A percentile compares a stretch with the other conserved stretches of the same genome.
These are phyloP conservation scores for Hypomecis punctinalis DNA, from an alignment of 2,888 invertebrate species.

Conservation along the genomic window DNA sequence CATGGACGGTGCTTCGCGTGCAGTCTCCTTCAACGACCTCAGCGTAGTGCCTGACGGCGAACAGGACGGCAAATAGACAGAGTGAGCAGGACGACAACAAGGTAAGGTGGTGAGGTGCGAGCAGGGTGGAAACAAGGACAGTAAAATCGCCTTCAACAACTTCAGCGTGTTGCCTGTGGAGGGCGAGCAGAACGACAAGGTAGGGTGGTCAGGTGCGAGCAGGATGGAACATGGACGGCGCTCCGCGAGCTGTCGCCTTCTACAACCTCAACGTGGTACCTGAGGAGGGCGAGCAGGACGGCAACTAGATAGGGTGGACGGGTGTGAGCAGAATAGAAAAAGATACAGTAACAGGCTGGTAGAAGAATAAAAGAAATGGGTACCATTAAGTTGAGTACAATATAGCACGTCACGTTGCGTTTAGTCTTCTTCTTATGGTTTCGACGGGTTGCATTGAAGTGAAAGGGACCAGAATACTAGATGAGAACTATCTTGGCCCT, in stretches of 20 bases:
- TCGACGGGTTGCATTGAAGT: no score
- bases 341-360: conserved; percentile 37
- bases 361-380: no score
- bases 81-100: conserved; percentile 60
- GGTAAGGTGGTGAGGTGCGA: no score
- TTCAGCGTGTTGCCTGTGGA: conserved; percentile 92
- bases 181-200: conserved; percentile 68
- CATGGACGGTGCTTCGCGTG: conserved; percentile 66
- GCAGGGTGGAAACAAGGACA: no score
- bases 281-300: conserved; percentile 86
- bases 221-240: conserved; percentile 65
- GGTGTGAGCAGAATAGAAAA: conserved; percentile 48
- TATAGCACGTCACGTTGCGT: no score
- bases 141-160: conserved; percentile 87
- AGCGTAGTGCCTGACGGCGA: conserved; percentile 90
- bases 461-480: no score
- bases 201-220: no score
- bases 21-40: conserved; percentile 88
- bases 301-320: conserved; percentile 38
- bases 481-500: no score
- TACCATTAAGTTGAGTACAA: no score
- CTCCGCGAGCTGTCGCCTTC: conserved; percentile 82
- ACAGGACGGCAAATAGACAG: conserved; percentile 65
- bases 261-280: conserved; percentile 91
- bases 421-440: no score